A percentile compares a stretch with the other conserved stretches of the same genome.
phyloP scores from a whole-genome alignment of 2,797 vertebrate genomes.

The Carapus acus region DNA sequence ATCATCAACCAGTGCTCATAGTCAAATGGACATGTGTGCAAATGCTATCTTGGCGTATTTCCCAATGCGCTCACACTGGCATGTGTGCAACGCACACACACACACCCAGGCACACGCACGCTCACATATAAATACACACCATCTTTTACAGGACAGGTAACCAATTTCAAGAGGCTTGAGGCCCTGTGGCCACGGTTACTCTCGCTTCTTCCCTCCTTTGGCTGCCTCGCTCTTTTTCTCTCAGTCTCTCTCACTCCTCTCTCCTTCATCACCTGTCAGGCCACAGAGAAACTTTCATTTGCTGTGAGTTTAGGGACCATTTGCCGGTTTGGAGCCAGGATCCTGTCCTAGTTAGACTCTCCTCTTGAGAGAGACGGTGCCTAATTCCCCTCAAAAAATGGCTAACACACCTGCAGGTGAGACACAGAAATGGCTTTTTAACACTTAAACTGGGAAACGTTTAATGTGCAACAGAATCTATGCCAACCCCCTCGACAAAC shows the following conservation, averaged over 20 bases:
- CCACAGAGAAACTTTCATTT: slow-evolving; percentile 50
- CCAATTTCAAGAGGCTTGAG: slow-evolving; percentile 63
- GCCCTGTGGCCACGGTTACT: slow-evolving; percentile 36
- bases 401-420: neutral
- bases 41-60: neutral
- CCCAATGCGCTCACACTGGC: no score
- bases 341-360: slow-evolving; percentile 20
- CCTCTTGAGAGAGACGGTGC: slow-evolving; percentile 28
- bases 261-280: slow-evolving; percentile 48
- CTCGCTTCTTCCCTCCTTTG: slow-evolving; percentile 14
- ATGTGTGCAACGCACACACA: no score
- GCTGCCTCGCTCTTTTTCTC: slow-evolving; percentile 11
- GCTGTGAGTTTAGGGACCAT: slow-evolving; percentile 47
- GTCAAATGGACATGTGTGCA: slow-evolving; percentile 17
- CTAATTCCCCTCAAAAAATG: slow-evolving; percentile 13
- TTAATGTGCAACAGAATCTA: neutral
- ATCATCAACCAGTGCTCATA: slow-evolving; percentile 32
- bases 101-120: slow-evolving; percentile 12
- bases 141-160: slow-evolving; percentile 48
- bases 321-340: slow-evolving; percentile 44
- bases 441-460: neutral
- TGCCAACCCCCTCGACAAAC: neutral
- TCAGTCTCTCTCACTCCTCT: slow-evolving; percentile 15
- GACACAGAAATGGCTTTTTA: neutral
- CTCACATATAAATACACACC: slow-evolving; percentile 21